A percentile compares a stretch with the other conserved stretches of the same genome.
phyloP scores from a whole-genome alignment of 2,113 vertebrate species.

The Misgurnus anguillicaudatus region DNA sequence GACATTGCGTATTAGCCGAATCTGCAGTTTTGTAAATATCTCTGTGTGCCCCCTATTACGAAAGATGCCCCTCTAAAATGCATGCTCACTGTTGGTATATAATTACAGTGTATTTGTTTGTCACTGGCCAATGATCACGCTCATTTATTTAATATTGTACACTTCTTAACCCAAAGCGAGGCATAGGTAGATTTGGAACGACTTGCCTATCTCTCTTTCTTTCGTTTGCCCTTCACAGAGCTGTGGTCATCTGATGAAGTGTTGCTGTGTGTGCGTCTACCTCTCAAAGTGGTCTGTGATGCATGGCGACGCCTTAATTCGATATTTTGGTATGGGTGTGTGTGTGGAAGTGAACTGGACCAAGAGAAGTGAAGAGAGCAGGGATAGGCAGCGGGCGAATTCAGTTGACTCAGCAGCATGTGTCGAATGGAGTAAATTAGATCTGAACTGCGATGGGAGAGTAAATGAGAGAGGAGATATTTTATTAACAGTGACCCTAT shows the following conservation, averaged over 20 bases:
- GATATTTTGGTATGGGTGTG: constrained; percentile 50
- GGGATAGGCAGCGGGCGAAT: constrained; percentile 36
- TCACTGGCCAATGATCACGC: background rate
- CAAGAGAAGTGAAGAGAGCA: constrained; percentile 23
- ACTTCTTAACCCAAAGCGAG: constrained; percentile 14
- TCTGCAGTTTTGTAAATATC: background rate
- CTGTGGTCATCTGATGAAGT: constrained; percentile 58
- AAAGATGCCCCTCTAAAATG: constrained; percentile 13
- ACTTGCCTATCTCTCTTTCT: constrained; percentile 1
- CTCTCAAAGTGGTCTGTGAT: constrained; percentile 58
- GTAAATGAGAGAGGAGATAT: constrained; percentile 54
- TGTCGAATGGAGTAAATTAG: constrained; percentile 37
- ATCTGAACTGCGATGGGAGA: constrained; percentile 31
- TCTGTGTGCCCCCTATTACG: background rate
- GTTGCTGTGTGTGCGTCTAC: constrained; percentile 51
- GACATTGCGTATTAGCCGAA: background rate
- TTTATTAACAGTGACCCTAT: constrained; percentile 65
- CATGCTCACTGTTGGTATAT: background rate
- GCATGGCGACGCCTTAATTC: constrained; percentile 59
- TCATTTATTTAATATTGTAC: constrained; percentile 34
- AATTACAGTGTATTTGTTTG: constrained; percentile 22
- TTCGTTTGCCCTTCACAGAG: constrained; percentile 55
- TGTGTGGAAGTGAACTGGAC: constrained; percentile 29
- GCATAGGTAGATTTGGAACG: constrained; percentile 16
- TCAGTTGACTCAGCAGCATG: constrained; percentile 54